Conservation (phyloP, 64 coral and sea anemone genomes). For the Orbicella faveolata region DNA sequence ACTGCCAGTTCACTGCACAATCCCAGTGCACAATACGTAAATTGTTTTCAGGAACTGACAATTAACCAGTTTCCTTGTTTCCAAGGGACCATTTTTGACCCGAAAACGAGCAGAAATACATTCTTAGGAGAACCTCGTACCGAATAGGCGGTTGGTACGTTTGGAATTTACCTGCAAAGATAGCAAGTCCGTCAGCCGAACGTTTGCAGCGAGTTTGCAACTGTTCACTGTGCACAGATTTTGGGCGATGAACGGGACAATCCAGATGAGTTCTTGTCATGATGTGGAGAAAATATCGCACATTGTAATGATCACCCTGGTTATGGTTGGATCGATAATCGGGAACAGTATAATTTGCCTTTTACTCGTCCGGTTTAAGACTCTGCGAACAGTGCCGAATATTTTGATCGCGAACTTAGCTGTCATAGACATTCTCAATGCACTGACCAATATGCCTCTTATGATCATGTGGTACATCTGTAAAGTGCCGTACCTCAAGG, state of each 20-base stretch:
- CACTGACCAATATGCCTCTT: conserved; percentile 56
- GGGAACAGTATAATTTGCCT: conserved; percentile 50
- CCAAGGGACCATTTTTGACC: too few relatives aligned
- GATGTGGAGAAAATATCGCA: neutral
- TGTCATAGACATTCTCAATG: conserved; percentile 58
- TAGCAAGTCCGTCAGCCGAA: too few relatives aligned
- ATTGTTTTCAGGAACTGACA: too few relatives aligned
- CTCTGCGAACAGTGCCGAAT: conserved; percentile 62
- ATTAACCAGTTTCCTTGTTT: too few relatives aligned
- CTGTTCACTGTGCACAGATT: neutral
- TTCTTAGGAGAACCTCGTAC: too few relatives aligned
- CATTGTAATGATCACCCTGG: conserved; percentile 19
- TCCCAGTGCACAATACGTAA: too few relatives aligned
- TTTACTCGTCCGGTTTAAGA: conserved; percentile 44
- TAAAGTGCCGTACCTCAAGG: conserved; percentile 32
- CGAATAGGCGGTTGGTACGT: too few relatives aligned
- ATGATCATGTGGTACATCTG: conserved; percentile 72
- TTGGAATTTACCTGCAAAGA: too few relatives aligned
- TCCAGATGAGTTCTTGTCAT: neutral
- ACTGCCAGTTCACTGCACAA: too few relatives aligned
- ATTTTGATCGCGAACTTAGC: conserved; percentile 64
- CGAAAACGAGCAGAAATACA: too few relatives aligned
- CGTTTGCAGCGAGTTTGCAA: neutral
- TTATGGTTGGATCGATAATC: conserved; percentile 40
- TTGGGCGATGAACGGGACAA: neutral